Base-by-base conservation (phyloP, 2,797 vertebrate species). In the Merluccius polli region DNA sequence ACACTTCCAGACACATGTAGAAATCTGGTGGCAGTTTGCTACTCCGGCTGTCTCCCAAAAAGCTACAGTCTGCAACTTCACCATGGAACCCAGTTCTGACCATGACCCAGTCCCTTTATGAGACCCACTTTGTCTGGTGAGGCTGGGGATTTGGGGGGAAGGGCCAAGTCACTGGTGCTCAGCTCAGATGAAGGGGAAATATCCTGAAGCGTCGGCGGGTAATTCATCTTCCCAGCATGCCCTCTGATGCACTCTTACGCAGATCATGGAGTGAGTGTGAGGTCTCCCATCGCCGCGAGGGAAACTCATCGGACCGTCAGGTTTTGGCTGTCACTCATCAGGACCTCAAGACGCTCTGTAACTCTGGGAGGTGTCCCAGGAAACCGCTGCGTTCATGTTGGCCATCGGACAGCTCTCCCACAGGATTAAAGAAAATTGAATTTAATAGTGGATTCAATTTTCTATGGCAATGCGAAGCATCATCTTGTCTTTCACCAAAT, bases 81-180 rank as follows among this genome's bases (percentile, higher is more conserved):
- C 44, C 44, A 18, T 21, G 44, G 24, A n/a, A 65, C 59, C 59
- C 59, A 4, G 77, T 71, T 75, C 6, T 16, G 80, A 74, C 69
- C 86, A 74, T 80, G 63, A 82, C 88, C 52, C 52, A 8, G 8
- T 59, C 52, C 52, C 52, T 24, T n/a, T 24, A 59, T n/a, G 52
- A 59, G 21, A 87, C 87, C 86, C 86, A 83, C 86, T 74, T 79
- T 69, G 84, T 90, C 87, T 87, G 88, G 85, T 88, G 87, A 73
- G 85, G 88, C 84, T 79, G 79, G 82, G 71, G 81, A 78, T 48
- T 48, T 48, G 85, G 84, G 87, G 79, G 84, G 87, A 24, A 13
- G 18, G 89, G 87, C 86, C 73, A 75, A 79, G 86, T 78, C 85
- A 75, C 38, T 78, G 81, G 78, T 36, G 52, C 77, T 68, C 76